Evolutionary conservation across 1,140 invertebrate species (phyloP).

Genomic region (Drosophila sulfurigaster): DNA sequence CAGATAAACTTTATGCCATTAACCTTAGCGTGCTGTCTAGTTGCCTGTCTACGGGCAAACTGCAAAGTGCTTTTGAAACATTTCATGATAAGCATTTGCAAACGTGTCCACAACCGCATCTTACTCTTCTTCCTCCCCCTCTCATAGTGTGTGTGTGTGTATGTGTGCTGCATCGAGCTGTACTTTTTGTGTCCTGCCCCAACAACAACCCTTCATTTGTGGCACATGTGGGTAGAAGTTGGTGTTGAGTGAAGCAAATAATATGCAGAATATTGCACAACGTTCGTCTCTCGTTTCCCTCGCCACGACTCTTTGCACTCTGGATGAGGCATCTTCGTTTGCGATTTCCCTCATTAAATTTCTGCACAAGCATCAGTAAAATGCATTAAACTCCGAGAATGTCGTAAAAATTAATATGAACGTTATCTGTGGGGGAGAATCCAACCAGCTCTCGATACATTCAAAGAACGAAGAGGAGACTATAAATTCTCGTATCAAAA

Average conservation of each 20-base stretch:
- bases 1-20: conserved; percentile 82
- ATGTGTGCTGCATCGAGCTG: conserved; percentile 10
- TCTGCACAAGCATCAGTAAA: conserved; percentile 71
- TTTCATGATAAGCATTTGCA: conserved; percentile 68
- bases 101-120: background rate
- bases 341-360: conserved; percentile 71
- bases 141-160: background rate
- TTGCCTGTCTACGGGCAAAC: conserved; percentile 31
- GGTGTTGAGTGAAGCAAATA: conserved; percentile 56
- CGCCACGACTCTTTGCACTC: background rate
- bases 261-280: conserved; percentile 58
- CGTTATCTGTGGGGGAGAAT: conserved; percentile 53
- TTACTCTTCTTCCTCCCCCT: background rate
- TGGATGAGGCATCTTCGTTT: conserved; percentile 10
- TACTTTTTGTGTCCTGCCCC: conserved; percentile 37
- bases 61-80: conserved; percentile 77
- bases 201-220: conserved; percentile 65
- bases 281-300: background rate
- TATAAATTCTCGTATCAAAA: conserved; percentile 46
- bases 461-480: conserved; percentile 19
- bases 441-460: conserved; percentile 13
- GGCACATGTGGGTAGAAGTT: conserved; percentile 19
- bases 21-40: conserved; percentile 74
- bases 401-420: conserved; percentile 80
- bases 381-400: conserved; percentile 81